phyloP scores from a whole-genome alignment of 2,888 invertebrate species.

The Zhengitettix transpicula region DNA sequence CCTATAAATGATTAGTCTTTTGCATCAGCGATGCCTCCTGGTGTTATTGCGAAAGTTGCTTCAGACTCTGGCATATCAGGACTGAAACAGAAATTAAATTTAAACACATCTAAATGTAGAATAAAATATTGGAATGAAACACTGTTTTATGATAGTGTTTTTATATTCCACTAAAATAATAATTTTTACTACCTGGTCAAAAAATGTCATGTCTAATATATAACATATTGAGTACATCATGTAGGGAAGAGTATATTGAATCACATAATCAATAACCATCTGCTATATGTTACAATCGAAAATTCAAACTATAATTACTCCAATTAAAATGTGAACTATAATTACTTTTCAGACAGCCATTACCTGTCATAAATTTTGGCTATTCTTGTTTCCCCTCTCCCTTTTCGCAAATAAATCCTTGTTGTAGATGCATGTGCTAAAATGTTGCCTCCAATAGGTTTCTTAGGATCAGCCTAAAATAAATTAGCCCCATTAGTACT shows the following conservation, averaged over 20 bases:
- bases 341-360: too few relatives aligned
- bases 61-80: slow-evolving; percentile 68
- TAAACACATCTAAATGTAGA: not conserved
- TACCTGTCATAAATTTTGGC: slow-evolving; percentile 62
- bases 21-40: slow-evolving; percentile 49
- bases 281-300: too few relatives aligned
- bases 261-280: too few relatives aligned
- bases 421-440: slow-evolving; percentile 69
- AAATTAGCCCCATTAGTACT: slow-evolving; percentile 3
- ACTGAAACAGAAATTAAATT: slow-evolving; percentile 23
- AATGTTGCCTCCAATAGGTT: slow-evolving; percentile 67
- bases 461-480: slow-evolving; percentile 52
- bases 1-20: slow-evolving; percentile 35
- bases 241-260: too few relatives aligned
- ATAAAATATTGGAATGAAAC: not conserved
- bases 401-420: slow-evolving; percentile 52
- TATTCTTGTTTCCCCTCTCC: slow-evolving; percentile 52
- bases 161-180: not conserved
- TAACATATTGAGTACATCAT: too few relatives aligned
- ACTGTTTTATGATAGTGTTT: not conserved
- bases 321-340: too few relatives aligned
- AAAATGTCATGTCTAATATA: too few relatives aligned
- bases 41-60: slow-evolving; percentile 55
- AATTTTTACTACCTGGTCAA: not conserved
- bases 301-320: too few relatives aligned